Conservation (phyloP, 2,888 invertebrate genomes). For the Nezara viridula region DNA sequence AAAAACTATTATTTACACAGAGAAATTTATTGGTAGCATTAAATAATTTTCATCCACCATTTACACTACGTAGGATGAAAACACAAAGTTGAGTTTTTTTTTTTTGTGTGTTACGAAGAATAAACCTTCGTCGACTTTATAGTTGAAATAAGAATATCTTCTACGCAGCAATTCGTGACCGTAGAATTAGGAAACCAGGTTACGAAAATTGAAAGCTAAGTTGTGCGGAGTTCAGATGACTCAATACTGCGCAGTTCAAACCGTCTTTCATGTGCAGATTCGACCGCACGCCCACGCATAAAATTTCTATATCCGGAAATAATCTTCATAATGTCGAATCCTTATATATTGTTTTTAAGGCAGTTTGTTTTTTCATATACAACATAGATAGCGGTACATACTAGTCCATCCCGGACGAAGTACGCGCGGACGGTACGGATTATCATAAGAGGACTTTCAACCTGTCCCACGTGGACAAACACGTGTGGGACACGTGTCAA, state of each 20-base stretch:
- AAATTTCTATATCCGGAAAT: not conserved
- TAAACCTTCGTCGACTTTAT: too few relatives aligned
- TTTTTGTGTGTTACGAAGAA: too few relatives aligned
- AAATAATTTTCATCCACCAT: too few relatives aligned
- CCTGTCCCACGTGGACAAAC: constrained; percentile 57
- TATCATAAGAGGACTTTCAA: constrained; percentile 57
- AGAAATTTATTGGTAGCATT: too few relatives aligned
- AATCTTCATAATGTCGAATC: not conserved
- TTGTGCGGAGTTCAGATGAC: not conserved
- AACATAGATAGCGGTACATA: too few relatives aligned
- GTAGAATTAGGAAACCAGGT: not conserved
- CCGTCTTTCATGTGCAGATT: not conserved
- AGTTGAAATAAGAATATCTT: too few relatives aligned
- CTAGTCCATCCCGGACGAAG: not conserved
- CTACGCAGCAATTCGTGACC: not conserved
- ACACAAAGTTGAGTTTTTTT: too few relatives aligned
- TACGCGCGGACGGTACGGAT: not conserved
- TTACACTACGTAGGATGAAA: too few relatives aligned
- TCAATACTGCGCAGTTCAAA: not conserved
- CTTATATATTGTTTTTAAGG: too few relatives aligned
- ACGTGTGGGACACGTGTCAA: constrained; percentile 57
- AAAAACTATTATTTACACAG: too few relatives aligned
- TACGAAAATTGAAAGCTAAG: not conserved
- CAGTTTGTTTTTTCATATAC: too few relatives aligned
- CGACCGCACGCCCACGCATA: not conserved